Conservation (phyloP, 2,797 vertebrate species). For the Luscinia megarhynchos region DNA sequence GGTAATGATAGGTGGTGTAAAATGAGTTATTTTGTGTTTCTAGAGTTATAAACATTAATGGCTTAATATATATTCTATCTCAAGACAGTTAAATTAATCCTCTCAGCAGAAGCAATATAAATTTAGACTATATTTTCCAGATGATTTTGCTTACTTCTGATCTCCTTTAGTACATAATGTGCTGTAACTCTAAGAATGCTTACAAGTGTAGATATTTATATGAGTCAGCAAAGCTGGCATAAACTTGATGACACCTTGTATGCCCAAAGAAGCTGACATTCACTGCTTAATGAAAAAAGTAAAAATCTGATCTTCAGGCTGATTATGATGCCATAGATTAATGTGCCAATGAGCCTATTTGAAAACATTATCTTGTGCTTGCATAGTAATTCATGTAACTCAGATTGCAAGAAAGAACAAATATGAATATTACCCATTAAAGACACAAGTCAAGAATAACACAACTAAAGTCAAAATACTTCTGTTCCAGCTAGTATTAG, state of each 20-base stretch:
- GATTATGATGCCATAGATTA: slow-evolving; percentile 51
- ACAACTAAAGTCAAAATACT: slow-evolving; percentile 20
- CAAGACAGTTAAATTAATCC: slow-evolving; percentile 51
- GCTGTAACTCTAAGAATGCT: slow-evolving; percentile 57
- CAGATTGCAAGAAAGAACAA: slow-evolving; percentile 48
- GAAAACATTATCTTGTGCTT: slow-evolving; percentile 64
- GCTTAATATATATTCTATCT: slow-evolving; percentile 36
- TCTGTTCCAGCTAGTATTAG: slow-evolving; percentile 22
- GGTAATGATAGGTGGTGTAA: neutral
- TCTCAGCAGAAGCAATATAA: slow-evolving; percentile 58
- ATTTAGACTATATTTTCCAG: slow-evolving; percentile 60
- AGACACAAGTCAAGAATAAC: slow-evolving; percentile 33
- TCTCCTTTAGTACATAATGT: slow-evolving; percentile 57
- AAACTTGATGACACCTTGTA: slow-evolving; percentile 64
- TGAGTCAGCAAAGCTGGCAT: slow-evolving; percentile 68
- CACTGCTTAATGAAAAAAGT: slow-evolving; percentile 42
- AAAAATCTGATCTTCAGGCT: slow-evolving; percentile 15
- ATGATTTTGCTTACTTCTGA: slow-evolving; percentile 68
- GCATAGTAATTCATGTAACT: slow-evolving; percentile 57
- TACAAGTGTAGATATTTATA: slow-evolving; percentile 59
- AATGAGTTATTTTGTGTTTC: slow-evolving; percentile 47
- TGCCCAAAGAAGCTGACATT: slow-evolving; percentile 58
- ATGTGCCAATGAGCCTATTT: slow-evolving; percentile 35
- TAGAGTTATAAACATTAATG: slow-evolving; percentile 49
- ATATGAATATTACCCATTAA: slow-evolving; percentile 13